Evolutionary conservation across 2,888 invertebrate species (phyloP).

Genomic region (Matsumyia berberina): DNA sequence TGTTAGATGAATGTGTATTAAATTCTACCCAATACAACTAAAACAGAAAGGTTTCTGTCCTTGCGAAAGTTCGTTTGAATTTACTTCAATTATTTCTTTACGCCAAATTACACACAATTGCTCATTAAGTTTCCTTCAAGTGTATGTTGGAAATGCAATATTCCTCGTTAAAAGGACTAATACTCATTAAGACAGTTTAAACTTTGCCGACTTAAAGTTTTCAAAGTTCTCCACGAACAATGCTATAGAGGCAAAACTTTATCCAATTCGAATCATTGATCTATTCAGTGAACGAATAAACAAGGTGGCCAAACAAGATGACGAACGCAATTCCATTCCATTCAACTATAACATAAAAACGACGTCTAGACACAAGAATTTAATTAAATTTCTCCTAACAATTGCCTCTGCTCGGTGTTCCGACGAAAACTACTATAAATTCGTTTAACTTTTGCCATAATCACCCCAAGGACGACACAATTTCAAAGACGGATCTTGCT

Average conservation of each 20-base stretch:
- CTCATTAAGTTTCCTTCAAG: no score
- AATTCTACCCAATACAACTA: no score
- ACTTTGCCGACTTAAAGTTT: not conserved
- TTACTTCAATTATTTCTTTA: no score
- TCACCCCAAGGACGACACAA: not conserved
- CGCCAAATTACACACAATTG: no score
- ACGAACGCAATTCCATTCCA: not conserved
- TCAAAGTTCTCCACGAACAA: slow-evolving; percentile 8
- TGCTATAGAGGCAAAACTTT: slow-evolving; percentile 30
- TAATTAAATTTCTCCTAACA: slow-evolving; percentile 40
- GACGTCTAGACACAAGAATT: slow-evolving; percentile 31
- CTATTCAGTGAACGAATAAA: not conserved
- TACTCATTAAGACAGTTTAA: not conserved
- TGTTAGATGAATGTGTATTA: no score
- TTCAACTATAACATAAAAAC: slow-evolving; percentile 2
- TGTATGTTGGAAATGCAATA: no score
- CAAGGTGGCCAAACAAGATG: not conserved
- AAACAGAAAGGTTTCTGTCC: no score
- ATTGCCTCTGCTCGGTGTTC: not conserved
- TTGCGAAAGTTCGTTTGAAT: no score
- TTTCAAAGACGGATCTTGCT: not conserved
- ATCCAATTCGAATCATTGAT: not conserved
- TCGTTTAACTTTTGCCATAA: slow-evolving; percentile 6
- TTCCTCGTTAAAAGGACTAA: not conserved
- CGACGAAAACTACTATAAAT: not conserved